Evolutionary conservation across 2,797 vertebrate species (phyloP), one percentile per base, ranked within the genome.

Genomic region (Apodemus agrarius): DNA sequence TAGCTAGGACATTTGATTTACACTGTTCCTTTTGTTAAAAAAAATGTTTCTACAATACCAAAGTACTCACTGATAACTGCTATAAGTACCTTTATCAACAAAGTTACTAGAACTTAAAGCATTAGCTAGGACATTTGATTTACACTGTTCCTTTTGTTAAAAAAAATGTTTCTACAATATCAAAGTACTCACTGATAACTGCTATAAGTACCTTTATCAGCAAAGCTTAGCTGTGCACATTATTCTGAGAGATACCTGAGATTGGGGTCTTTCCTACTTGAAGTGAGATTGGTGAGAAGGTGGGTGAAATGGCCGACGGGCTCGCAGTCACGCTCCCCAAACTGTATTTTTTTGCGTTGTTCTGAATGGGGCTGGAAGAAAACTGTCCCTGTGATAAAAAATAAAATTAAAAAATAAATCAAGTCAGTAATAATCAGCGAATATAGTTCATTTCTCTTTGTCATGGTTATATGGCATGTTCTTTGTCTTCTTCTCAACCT

Each of bases 321-420:
- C 99, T 99, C 40, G 98, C 96, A 49, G 98, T 97, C 54, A 99
- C 96, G 97, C 99, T 99, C 94, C 99, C 99, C 37, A 99, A 98
- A 97, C 99, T 99, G 93, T 99, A 99, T 74, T 99, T 98, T 97
- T 99, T 99, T 96, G 98, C 78, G 97, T 98, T 98, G 91, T 99
- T 99, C 95, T 99, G 99, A 98, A 99, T 99, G 84, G 99, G 99
- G 97, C 99, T 99, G 81, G 99, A 99, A 0, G 99, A 99, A 98
- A 99, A 99, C 86, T 99, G 99, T 78, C 99, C 99, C 99, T 99
- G 61, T 65, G 59, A 92, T 97, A 46, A 61, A 72, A 75, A 61
- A 5, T 16, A 78, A 16, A 63, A 31, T 22, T 59, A n/a, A 37
- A 79, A 67, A 85, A 7, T 49, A n/a, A 59, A 96, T 72, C n/a